Evolutionary conservation across 1,140 invertebrate genomes (phyloP).

Genomic region (Lucilia sericata): DNA sequence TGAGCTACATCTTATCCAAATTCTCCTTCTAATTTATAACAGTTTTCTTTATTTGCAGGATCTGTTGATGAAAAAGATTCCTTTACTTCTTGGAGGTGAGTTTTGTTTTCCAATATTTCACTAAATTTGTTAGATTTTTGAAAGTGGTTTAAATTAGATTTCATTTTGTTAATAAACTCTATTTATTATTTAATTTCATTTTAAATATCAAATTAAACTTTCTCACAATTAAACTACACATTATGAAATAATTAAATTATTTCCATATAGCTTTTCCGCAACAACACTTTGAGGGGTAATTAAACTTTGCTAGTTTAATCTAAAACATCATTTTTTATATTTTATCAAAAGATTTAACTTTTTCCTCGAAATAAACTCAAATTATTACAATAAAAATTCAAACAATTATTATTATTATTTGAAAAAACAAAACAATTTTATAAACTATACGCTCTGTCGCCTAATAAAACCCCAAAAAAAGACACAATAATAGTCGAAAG

Average conservation of each 20-base stretch:
- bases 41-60: no score
- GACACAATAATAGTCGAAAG: neutral
- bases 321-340: neutral
- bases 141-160: no score
- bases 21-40: no score
- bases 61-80: no score
- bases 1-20: no score
- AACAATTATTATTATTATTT: neutral
- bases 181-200: neutral
- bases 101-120: no score
- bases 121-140: no score
- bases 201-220: neutral
- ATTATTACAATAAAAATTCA: neutral
- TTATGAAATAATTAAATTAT: slow-evolving; percentile 13
- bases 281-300: neutral
- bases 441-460: slow-evolving; percentile 35
- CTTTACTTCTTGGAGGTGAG: no score
- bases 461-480: slow-evolving; percentile 32
- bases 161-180: no score
- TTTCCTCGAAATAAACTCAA: neutral
- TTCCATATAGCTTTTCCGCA: neutral
- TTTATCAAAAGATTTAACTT: neutral
- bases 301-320: neutral
- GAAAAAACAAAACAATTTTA: neutral
- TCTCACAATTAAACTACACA: neutral